phyloP scores from a whole-genome alignment of 2,888 invertebrate species.

The Pherbina coryleti region DNA sequence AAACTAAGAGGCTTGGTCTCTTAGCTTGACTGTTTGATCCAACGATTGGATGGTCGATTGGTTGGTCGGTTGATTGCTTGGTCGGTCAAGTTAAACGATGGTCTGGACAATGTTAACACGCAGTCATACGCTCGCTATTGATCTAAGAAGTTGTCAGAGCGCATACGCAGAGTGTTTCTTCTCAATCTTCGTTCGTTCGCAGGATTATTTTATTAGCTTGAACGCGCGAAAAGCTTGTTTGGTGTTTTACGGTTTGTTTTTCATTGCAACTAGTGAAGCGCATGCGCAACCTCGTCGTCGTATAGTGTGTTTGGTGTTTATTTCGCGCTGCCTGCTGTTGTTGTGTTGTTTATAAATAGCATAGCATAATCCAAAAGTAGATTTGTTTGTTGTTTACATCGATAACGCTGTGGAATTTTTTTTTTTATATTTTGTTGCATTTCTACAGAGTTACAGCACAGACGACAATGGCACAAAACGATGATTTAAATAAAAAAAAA shows the following conservation, averaged over 20 bases:
- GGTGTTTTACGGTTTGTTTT: neutral
- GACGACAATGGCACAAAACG: no score
- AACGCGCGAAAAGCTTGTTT: constrained; percentile 22
- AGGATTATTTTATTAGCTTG: constrained; percentile 15
- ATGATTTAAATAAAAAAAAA: no score
- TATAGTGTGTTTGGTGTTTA: constrained; percentile 11
- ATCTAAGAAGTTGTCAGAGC: constrained; percentile 27
- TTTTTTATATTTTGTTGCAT: neutral
- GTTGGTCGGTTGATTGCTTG: neutral
- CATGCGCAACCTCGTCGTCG: neutral
- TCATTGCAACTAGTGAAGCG: constrained; percentile 1
- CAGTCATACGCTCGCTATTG: constrained; percentile 39
- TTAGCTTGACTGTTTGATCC: neutral
- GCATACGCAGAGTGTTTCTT: constrained; percentile 21
- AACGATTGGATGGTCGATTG: neutral
- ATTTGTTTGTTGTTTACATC: neutral
- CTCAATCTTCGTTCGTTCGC: neutral
- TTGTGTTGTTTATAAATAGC: constrained; percentile 11
- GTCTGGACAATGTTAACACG: constrained; percentile 29
- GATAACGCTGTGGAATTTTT: neutral
- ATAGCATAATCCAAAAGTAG: constrained; percentile 20
- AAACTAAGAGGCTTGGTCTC: neutral
- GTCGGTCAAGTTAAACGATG: constrained; percentile 32
- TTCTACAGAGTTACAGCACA: neutral
- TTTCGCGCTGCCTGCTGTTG: constrained; percentile 5